phyloP scores from a whole-genome alignment of 2,888 invertebrate genomes.

The Drosophila pseudotalamancana region DNA sequence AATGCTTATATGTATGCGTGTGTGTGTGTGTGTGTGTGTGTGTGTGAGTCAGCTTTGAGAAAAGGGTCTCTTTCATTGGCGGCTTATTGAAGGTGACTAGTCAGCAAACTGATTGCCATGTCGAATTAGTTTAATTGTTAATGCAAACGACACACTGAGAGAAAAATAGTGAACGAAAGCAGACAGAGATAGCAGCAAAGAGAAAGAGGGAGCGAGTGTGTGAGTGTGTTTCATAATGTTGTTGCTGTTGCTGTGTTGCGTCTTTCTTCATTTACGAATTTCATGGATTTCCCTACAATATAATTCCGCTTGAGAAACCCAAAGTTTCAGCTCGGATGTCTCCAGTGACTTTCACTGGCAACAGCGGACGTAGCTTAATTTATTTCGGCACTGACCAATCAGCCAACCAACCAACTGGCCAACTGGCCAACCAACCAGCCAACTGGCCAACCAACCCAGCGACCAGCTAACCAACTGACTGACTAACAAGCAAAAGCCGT shows the following conservation, averaged over 20 bases:
- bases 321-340: slow-evolving; percentile 17
- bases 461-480: slow-evolving; percentile 40
- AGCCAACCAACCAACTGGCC: slow-evolving; percentile 34
- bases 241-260: slow-evolving; percentile 45
- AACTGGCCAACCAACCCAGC: slow-evolving; percentile 2
- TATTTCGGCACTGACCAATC: slow-evolving; percentile 46
- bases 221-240: slow-evolving; percentile 62
- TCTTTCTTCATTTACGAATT: slow-evolving; percentile 76
- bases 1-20: not conserved
- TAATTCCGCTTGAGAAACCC: slow-evolving; percentile 71
- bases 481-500: slow-evolving; percentile 11
- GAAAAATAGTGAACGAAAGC: not conserved
- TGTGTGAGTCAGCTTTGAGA: slow-evolving; percentile 39
- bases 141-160: slow-evolving; percentile 46
- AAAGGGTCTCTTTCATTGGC: slow-evolving; percentile 50
- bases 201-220: not conserved
- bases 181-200: not conserved
- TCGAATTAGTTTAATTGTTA: slow-evolving; percentile 76
- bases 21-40: slow-evolving; percentile 21
- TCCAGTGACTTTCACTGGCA: slow-evolving; percentile 63
- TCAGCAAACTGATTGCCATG: slow-evolving; percentile 66
- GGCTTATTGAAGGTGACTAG: slow-evolving; percentile 42
- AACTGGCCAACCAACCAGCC: not conserved
- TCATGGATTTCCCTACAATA: slow-evolving; percentile 81
- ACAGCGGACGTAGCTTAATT: slow-evolving; percentile 51